Base-by-base conservation (phyloP, 2,888 invertebrate species). In the Volucella inflata region DNA sequence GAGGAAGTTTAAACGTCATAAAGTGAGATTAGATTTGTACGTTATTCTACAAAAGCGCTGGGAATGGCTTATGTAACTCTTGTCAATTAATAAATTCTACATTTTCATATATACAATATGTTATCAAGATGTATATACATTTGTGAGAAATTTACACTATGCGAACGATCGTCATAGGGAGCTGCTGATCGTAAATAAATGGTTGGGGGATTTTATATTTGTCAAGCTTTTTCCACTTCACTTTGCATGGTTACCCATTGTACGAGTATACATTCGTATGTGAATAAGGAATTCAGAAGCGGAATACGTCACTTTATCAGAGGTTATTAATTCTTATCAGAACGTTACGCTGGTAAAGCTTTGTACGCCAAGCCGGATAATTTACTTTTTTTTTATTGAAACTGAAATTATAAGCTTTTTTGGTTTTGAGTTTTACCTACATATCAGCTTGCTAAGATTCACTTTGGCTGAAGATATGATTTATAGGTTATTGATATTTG, bases 1-100 rank as follows among this genome's bases (percentile, higher is more conserved):
- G 30, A 65, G 38, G 50, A 65, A 16, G 65, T 65, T 36, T 48
- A 50, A n/a, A 50, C 50, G 65, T 65, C 50, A 11, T 16, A 50
- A 65, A 38, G 48, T 16, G 12, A 4, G 50, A 38, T 50, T 38
- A 50, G 16, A 50, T 12, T 65, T 42, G 11, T 50, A 36, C 36
- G 38, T 6, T 30, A 6, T 30, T 6, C 30, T 30, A 30, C 16
- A 16, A 38, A 38, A 48, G 2, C 30, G 36, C 44, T 48, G 4
- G 30, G 12, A 42, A 62, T 48, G 30, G 10, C 36, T 48, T 46
- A 30, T 46, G 8, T 30, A 16, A 62, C 14, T 62, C 10, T 2
- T 14, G 38, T 65, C 38, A 65, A 38, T 65, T 50, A 50, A 65
- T 48, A 14, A 30, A 30, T 30, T 6, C 30, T 30, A 3, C 6